Base-by-base conservation (phyloP, 2,797 vertebrate genomes). In the Oreochromis grahami region DNA sequence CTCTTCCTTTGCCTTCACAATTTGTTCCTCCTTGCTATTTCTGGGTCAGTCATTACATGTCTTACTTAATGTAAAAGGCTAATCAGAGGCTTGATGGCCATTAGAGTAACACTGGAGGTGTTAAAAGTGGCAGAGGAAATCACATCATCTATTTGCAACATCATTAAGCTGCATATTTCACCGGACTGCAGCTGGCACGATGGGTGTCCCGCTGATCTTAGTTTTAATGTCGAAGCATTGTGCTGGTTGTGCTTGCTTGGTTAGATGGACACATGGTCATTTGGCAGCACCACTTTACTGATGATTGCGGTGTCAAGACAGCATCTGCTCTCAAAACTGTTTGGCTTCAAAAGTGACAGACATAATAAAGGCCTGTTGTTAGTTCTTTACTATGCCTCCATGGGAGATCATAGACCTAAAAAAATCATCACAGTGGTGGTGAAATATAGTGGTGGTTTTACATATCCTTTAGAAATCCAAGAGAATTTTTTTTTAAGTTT, bases 321-420 rank as follows among this genome's bases (percentile, higher is more conserved):
- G 48, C 82, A 89, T 84, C 84, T 90, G 86, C 81, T 90, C 65
- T 76, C 14, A 32, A 83, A 77, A 51, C 45, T 3, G 82, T 7
- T 76, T 82, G 78, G 63, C 63, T 51, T 70, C 41, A 70, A 70
- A 29, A 70, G 41, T 45, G 65, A 29, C 68, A 45, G 43, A 19
- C 24, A 74, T 48, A 50, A 13, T 74, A n/a, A 74, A 45, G 0
- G 38, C 50, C 26, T 78, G 48, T 13, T 1, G 3, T 63, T n/a
- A 52, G 21, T 83, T 86, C 50, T 80, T 24, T 29, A 34, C 45
- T 13, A 56, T 41, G 6, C 12, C 56, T 53, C 38, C 7, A 21
- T 9, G 12, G 7, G 51, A 1, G n/a, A 1, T n/a, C 52, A 34
- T 53, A 24, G 15, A 24, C 52, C 72, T 74, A 45, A 83, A 78